Base-by-base conservation (phyloP, 2,797 vertebrate genomes). In the Melanotaenia pygmaea region DNA sequence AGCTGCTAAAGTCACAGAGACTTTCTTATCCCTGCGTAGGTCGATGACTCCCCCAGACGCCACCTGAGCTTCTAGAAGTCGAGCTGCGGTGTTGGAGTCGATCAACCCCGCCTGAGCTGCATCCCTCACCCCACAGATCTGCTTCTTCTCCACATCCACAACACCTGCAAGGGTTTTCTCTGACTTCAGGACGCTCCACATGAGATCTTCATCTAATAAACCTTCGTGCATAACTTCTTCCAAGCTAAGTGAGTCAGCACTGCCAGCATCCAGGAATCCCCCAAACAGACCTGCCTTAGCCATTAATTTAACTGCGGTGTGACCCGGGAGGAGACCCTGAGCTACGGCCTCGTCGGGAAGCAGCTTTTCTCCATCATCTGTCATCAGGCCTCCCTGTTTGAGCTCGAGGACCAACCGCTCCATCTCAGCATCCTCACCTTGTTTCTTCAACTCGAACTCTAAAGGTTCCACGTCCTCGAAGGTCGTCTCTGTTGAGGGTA, bases 1-100 rank as follows among this genome's bases (percentile, higher is more conserved):
- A 61, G 94, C 95, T 79, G 98, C 98, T 78, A 97, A 88, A 61
- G 96, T 98, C 70, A 99, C 98, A 0, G 98, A 99, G 60, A 99
- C 58, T 37, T 95, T 98, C 83, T 97, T 97, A 77, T 95, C 95
- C 69, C 96, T 94, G 32, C 91, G 95, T 66, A 98, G 81, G 80
- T 99, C 97, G 62, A 97, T 87, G 6, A 99, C 95, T 22, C 98
- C 98, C 24, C 98, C 98, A 26, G 98, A 96, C 0, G 92, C 95
- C 57, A 99, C 96, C 78, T 99, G 98, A 1, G 95, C 96, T 85
- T 99, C 97, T 69, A 99, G 86, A 67, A 99, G 94, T 76, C 92
- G 93, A 87, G 81, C 82, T 0, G 95, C 96, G 0, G 96, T 96
- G 80, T 96, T 89, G 30, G 90, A 86, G 83, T 98, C 95, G 45